phyloP scores from a whole-genome alignment of 2,113 vertebrate genomes.

The Talpa occidentalis region DNA sequence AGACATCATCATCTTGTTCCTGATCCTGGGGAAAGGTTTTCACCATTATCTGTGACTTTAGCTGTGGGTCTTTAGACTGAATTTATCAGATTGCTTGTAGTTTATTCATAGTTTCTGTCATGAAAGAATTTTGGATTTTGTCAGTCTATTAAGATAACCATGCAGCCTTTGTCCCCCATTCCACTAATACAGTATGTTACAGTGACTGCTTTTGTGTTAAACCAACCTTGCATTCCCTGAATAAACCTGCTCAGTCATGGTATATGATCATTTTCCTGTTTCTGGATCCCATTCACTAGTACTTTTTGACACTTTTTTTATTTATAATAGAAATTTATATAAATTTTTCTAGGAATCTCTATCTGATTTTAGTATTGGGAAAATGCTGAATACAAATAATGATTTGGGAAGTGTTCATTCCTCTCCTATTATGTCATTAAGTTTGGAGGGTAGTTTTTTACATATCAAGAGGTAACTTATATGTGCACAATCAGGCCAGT shows the following conservation, averaged over 20 bases:
- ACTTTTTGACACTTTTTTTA: background rate
- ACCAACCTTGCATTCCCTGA: constrained; percentile 27
- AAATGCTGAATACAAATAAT: rapidly evolving
- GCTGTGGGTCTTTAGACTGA: background rate
- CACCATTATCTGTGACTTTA: background rate
- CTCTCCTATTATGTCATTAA: background rate
- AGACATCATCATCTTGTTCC: no score
- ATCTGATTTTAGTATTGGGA: background rate
- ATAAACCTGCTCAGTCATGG: background rate
- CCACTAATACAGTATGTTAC: background rate
- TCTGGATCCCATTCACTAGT: background rate
- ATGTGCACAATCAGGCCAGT: background rate
- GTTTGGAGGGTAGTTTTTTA: background rate
- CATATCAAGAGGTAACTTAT: background rate
- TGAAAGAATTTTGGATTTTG: background rate
- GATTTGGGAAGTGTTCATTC: background rate
- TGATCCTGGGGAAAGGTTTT: background rate
- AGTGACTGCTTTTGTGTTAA: background rate
- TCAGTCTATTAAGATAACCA: background rate
- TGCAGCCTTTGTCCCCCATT: background rate
- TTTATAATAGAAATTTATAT: background rate
- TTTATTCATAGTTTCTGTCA: background rate
- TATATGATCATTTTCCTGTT: background rate
- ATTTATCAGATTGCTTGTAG: background rate
- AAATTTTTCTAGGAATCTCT: background rate